Conservation (phyloP, 2,888 invertebrate species). For the Cheilosia vernalis region DNA sequence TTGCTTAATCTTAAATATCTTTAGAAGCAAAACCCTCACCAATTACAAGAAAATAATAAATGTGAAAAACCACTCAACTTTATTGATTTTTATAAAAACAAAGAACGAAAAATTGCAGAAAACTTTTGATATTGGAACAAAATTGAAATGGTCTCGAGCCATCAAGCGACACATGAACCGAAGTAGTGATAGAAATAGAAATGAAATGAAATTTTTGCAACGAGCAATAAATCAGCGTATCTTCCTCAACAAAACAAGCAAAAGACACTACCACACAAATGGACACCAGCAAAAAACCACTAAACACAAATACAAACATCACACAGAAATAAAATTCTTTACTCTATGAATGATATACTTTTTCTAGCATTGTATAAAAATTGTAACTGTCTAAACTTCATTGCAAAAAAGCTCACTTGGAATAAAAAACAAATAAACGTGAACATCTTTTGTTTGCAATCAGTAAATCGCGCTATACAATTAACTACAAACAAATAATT, state of each 20-base stretch:
- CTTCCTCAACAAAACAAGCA: constrained; percentile 50
- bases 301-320: neutral
- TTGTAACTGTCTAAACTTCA: constrained; percentile 63
- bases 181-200: too few relatives aligned
- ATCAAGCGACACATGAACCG: constrained; percentile 53
- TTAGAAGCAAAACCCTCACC: constrained; percentile 51
- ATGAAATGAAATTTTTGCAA: constrained; percentile 56
- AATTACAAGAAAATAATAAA: constrained; percentile 42
- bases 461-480: constrained; percentile 70
- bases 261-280: neutral
- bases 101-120: constrained; percentile 26
- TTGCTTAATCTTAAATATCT: constrained; percentile 73
- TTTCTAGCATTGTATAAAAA: constrained; percentile 70
- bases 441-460: constrained; percentile 51
- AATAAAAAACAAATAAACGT: constrained; percentile 45
- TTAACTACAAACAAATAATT: constrained; percentile 62
- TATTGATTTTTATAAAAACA: constrained; percentile 49
- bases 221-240: constrained; percentile 70
- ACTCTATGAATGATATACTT: constrained; percentile 70
- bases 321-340: constrained; percentile 36
- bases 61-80: too few relatives aligned
- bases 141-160: constrained; percentile 41
- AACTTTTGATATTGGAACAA: constrained; percentile 36
- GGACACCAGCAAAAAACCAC: constrained; percentile 7
- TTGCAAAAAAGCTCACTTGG: constrained; percentile 52